Evolutionary conservation across 2,113 vertebrate species (phyloP).

Genomic region (Erythrocercus mccallii): DNA sequence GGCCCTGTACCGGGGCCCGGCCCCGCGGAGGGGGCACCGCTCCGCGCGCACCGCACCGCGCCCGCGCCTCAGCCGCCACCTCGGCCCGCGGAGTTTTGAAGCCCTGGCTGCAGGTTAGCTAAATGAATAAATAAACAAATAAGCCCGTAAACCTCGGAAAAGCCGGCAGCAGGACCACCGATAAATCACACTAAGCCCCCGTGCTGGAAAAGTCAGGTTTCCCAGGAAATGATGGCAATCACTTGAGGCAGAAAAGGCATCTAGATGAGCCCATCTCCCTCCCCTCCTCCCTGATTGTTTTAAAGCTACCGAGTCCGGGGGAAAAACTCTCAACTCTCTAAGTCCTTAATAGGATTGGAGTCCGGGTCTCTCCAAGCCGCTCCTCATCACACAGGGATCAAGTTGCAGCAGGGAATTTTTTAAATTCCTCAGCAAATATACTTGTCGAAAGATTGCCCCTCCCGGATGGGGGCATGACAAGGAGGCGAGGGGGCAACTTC

Average conservation of each 20-base stretch:
- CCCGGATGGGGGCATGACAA: neutral
- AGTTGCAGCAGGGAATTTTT: slow-evolving; percentile 89
- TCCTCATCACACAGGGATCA: slow-evolving; percentile 87
- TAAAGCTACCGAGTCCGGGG: neutral
- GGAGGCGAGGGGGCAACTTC: neutral
- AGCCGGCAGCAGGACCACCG: neutral
- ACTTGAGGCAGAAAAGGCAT: slow-evolving; percentile 41
- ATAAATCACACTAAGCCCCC: neutral
- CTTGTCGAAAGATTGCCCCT: slow-evolving; percentile 80
- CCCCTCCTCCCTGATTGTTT: slow-evolving; percentile 43
- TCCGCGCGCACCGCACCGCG: neutral
- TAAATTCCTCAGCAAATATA: slow-evolving; percentile 91
- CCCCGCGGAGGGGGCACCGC: neutral
- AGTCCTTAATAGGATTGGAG: slow-evolving; percentile 81
- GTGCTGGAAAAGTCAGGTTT: slow-evolving; percentile 53
- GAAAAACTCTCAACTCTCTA: slow-evolving; percentile 63
- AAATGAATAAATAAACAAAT: neutral
- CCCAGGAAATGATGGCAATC: slow-evolving; percentile 66
- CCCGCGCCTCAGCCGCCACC: neutral
- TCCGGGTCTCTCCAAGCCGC: slow-evolving; percentile 76
- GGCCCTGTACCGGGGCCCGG: fast-evolving
- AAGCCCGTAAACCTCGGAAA: neutral
- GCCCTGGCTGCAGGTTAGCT: neutral
- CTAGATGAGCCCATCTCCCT: slow-evolving; percentile 1
- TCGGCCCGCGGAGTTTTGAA: neutral